Evolutionary conservation across 2,113 vertebrate species (phyloP), one percentile per base, ranked within the genome.

Genomic region (Elachura formosa): DNA sequence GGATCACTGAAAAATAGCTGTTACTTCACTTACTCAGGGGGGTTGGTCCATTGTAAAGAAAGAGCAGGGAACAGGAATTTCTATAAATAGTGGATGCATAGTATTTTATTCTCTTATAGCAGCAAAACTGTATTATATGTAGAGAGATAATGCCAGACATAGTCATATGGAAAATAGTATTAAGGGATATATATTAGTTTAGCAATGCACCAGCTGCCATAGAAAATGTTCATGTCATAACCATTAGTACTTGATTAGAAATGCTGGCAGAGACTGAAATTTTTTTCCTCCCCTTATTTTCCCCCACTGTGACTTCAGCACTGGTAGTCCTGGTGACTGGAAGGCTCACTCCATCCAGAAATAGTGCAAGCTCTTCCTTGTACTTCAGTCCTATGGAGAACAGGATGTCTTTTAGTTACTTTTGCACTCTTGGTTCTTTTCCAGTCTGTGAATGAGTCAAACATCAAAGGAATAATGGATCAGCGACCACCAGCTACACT

Each of bases 111-210:
- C 23, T 92, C 34, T 64, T 89, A 56, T 16, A 84, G 36, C 55
- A 74, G 29, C 20, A 84, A 84, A 89, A 84, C 15, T 24, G 6
- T 49, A 75, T 49, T 75, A 24, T 45, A 75, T 54, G 66, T 77
- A 87, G 71, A 62, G 28, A 71, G 25, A 71, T 22, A 71, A 67
- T 63, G 56, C 48, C 48, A 90, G 79, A 58, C 40, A 55, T 75
- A 29, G 67, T 82, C 59, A 75, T 38, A 58, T 4, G 5, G 83
- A 63, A 87, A 96, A 76, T 7, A 88, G 3, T 48, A 68, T 85
- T 76, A 90, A 69, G 40, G 43, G 68, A n/a, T 55, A 72, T 51
- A 25, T 73, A 83, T 83, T 61, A 61, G 45, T 63, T 90, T 52
- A 85, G 28, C 33, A 90, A 73, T 48, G 36, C 38, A 77, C 31